A percentile compares a stretch with the other conserved stretches of the same genome.
phyloP scores from a whole-genome alignment of 2,797 vertebrate species.

The Muscicapa comitata region DNA sequence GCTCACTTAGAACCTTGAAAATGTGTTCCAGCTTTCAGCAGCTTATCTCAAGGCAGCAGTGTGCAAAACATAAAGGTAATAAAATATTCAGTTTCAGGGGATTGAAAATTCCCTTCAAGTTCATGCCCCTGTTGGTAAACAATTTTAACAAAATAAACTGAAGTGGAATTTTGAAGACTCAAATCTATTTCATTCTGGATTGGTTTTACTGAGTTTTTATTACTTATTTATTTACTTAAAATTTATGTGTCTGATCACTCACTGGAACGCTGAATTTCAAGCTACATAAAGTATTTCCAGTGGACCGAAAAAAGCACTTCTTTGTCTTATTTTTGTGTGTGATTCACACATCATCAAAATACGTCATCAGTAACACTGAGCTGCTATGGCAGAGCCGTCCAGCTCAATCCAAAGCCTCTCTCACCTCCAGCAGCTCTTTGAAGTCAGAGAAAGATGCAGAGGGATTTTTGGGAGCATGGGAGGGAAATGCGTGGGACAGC shows the following conservation, averaged over 20 bases:
- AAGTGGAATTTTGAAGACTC: background rate
- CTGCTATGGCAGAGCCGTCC: rapidly evolving
- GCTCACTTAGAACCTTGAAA: background rate
- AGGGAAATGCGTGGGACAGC: rapidly evolving
- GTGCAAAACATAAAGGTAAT: background rate
- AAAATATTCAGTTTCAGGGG: background rate
- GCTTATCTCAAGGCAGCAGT: background rate
- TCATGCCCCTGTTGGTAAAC: background rate
- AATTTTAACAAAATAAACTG: background rate
- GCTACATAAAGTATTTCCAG: background rate
- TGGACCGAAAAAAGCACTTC: background rate
- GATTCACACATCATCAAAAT: background rate
- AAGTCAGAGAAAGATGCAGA: background rate
- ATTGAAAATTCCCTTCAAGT: background rate
- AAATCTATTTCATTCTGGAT: background rate
- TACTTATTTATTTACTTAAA: background rate
- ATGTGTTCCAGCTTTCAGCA: background rate
- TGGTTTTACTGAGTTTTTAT: background rate
- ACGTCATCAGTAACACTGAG: background rate
- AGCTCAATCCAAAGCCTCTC: background rate
- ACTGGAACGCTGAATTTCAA: background rate
- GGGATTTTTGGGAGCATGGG: background rate
- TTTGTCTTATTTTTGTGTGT: background rate
- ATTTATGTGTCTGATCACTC: background rate
- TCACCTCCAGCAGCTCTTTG: background rate